phyloP scores from a whole-genome alignment of 2,888 invertebrate species.

The Oscheius sp. region DNA sequence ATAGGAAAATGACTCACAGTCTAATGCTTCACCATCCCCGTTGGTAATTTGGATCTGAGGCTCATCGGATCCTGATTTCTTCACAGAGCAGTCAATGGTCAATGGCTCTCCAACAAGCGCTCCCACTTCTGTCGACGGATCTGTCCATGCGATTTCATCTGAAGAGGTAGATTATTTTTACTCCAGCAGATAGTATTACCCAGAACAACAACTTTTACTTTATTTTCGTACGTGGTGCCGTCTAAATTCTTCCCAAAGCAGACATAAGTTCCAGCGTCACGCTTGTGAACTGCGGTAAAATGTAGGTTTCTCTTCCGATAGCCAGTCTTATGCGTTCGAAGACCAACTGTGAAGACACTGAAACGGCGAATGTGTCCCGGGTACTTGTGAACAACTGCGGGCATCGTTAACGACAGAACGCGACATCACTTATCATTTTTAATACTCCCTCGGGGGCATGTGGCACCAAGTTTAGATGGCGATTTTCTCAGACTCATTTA shows the following conservation, averaged over 20 bases:
- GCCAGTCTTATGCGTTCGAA: conserved; percentile 48
- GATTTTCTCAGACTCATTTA: conserved; percentile 22
- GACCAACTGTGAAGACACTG: conserved; percentile 59
- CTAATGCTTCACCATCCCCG: conserved; percentile 61
- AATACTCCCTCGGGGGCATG: neutral
- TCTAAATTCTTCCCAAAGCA: conserved; percentile 54
- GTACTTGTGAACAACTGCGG: neutral
- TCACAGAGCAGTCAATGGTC: conserved; percentile 66
- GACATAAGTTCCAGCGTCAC: conserved; percentile 55
- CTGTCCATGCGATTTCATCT: conserved; percentile 64
- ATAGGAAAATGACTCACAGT: conserved; percentile 38
- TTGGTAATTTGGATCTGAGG: conserved; percentile 62
- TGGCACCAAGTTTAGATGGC: conserved; percentile 12
- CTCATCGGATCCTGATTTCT: conserved; percentile 36
- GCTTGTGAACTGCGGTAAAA: conserved; percentile 52
- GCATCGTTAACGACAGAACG: neutral
- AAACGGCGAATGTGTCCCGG: conserved; percentile 2
- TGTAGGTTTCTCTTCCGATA: conserved; percentile 59
- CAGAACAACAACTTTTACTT: conserved; percentile 51
- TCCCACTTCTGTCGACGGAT: conserved; percentile 52
- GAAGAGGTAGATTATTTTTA: conserved; percentile 17
- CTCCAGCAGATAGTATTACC: conserved; percentile 36
- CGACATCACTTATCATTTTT: too few relatives aligned
- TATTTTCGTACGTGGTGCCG: conserved; percentile 48
- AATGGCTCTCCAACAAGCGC: conserved; percentile 64